phyloP scores from a whole-genome alignment of 2,888 invertebrate genomes.

The Sthenelais limicola region DNA sequence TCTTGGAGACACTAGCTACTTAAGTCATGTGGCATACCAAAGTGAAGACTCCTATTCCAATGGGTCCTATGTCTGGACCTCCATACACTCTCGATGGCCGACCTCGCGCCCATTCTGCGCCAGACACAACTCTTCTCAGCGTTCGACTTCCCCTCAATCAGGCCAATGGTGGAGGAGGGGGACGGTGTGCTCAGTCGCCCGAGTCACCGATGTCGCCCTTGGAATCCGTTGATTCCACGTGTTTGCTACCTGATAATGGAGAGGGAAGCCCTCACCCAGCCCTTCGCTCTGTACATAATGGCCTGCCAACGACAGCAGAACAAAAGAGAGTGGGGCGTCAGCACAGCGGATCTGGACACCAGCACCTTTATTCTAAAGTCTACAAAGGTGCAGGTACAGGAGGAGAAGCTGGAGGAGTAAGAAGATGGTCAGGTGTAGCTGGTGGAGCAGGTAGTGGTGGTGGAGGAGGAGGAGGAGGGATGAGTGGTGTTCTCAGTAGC shows the following conservation, averaged over 20 bases:
- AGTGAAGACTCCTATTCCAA: background rate
- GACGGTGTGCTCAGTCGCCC: background rate
- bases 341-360: conserved; percentile 4
- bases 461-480: background rate
- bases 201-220: background rate
- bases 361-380: background rate
- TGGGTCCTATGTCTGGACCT: background rate
- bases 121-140: conserved; percentile 27
- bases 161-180: conserved; percentile 10
- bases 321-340: conserved; percentile 37
- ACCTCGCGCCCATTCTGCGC: conserved; percentile 42
- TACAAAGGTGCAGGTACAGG: background rate
- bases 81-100: background rate
- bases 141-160: too few species aligned
- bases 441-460: background rate
- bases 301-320: conserved; percentile 42
- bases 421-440: too few species aligned
- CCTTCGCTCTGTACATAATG: conserved; percentile 45
- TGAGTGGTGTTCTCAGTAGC: background rate
- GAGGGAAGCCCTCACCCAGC: conserved; percentile 18
- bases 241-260: background rate
- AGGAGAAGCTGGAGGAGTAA: background rate
- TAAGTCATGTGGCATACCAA: background rate
- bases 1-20: too few species aligned
- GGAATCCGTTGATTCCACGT: conserved; percentile 3